Evolutionary conservation across 2,113 vertebrate species (phyloP).

Genomic region (Embiotoca jacksoni): DNA sequence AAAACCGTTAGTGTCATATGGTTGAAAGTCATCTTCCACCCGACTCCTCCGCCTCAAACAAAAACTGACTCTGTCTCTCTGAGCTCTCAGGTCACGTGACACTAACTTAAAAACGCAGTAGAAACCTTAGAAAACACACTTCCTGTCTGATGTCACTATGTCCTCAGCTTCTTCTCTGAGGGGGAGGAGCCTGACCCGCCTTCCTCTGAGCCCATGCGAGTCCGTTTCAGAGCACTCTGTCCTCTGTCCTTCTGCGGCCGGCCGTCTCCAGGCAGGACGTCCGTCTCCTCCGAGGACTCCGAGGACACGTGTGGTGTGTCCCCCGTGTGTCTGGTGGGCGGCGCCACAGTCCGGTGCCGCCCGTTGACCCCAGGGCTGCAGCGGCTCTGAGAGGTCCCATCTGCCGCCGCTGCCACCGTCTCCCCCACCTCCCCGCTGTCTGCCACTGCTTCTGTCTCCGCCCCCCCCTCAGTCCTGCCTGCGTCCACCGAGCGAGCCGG

Average conservation of each 20-base stretch:
- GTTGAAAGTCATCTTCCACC: no score
- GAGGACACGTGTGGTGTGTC: conserved; percentile 51
- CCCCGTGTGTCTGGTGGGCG: conserved; percentile 1
- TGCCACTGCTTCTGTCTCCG: neutral
- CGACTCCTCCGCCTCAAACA: neutral
- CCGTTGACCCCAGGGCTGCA: conserved; percentile 65
- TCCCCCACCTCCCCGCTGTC: conserved; percentile 55
- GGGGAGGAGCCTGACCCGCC: conserved; percentile 76
- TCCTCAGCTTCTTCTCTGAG: conserved; percentile 95
- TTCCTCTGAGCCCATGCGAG: conserved; percentile 85
- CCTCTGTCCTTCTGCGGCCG: conserved; percentile 73
- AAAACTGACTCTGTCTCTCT: conserved; percentile 12
- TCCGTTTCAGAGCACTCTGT: conserved; percentile 89
- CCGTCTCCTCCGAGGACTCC: conserved; percentile 64
- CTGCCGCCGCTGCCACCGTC: conserved; percentile 34
- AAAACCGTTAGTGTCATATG: conserved; percentile 17
- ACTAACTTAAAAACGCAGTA: conserved; percentile 44
- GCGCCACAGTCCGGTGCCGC: conserved; percentile 57
- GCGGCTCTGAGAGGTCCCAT: conserved; percentile 33
- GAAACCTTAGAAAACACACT: conserved; percentile 71
- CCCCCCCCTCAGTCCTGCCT: conserved; percentile 55
- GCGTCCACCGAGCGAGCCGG: conserved; percentile 23
- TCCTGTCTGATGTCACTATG: conserved; percentile 81
- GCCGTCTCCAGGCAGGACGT: conserved; percentile 69
- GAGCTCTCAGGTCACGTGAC: neutral